phyloP scores from a whole-genome alignment of 1,140 invertebrate genomes.

The Drosophila sp. region DNA sequence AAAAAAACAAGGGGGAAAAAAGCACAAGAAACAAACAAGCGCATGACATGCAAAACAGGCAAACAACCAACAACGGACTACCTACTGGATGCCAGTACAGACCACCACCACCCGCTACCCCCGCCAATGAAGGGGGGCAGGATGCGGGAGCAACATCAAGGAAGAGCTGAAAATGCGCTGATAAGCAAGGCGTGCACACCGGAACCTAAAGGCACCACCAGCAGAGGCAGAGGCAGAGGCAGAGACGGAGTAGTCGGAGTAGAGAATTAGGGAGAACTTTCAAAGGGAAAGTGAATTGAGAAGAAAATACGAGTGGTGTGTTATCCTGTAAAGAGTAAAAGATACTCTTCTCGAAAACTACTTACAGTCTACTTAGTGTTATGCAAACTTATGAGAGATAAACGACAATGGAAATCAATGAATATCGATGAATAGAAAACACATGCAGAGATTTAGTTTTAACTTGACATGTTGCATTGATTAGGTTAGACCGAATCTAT shows the following conservation, averaged over 20 bases:
- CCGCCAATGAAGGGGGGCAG: not conserved
- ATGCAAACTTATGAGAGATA: constrained; percentile 44
- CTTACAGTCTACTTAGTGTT: constrained; percentile 42
- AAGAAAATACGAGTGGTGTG: constrained; percentile 44
- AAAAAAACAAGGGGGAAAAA: constrained; percentile 40
- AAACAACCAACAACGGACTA: constrained; percentile 45
- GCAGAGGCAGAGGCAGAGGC: constrained; percentile 23
- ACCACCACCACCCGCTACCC: constrained; percentile 3
- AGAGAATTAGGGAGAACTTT: constrained; percentile 3
- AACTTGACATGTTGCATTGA: not conserved
- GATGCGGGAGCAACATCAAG: constrained; percentile 23
- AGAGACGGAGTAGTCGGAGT: not conserved
- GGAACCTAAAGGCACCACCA: constrained; percentile 45
- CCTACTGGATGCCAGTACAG: not conserved
- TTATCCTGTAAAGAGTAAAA: constrained; percentile 14
- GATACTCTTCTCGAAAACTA: constrained; percentile 11
- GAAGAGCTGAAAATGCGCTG: constrained; percentile 70
- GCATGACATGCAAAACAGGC: constrained; percentile 76
- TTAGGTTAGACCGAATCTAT: not conserved
- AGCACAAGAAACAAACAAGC: constrained; percentile 71
- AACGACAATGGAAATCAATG: constrained; percentile 23
- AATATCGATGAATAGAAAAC: constrained; percentile 15
- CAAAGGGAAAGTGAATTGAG: constrained; percentile 20
- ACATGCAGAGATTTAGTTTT: too few species aligned
- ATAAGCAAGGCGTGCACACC: constrained; percentile 73